Percentiles rank a stretch among this genome's conserved stretches.
Evolutionary conservation across 2,888 invertebrate genomes (phyloP).

Genomic region (Microchrysa polita): DNA sequence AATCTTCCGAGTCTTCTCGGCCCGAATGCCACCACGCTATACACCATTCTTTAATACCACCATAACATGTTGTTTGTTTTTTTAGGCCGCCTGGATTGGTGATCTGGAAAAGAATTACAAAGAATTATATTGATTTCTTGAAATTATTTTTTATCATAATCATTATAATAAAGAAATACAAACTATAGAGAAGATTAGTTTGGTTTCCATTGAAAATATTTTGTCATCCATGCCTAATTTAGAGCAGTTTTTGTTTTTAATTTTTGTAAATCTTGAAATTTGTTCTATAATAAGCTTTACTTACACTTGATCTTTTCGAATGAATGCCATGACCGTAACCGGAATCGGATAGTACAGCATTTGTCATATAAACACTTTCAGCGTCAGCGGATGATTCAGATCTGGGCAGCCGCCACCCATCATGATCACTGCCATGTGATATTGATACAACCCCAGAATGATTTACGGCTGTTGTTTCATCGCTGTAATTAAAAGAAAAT

Average conservation of each 20-base stretch:
- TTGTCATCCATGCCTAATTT: too few relatives aligned
- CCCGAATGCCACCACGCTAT: constrained; percentile 93
- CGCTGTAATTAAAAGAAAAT: constrained; percentile 69
- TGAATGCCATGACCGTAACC: constrained; percentile 61
- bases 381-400: constrained; percentile 83
- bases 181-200: too few relatives aligned
- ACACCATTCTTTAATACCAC: constrained; percentile 78
- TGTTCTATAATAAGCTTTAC: too few relatives aligned
- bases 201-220: too few relatives aligned
- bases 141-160: too few relatives aligned
- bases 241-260: too few relatives aligned
- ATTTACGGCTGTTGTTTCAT: constrained; percentile 76
- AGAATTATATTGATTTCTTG: too few relatives aligned
- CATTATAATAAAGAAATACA: too few relatives aligned
- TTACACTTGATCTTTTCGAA: constrained; percentile 64
- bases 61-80: constrained; percentile 61
- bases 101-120: constrained; percentile 59
- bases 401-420: constrained; percentile 76
- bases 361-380: constrained; percentile 74
- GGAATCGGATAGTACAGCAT: constrained; percentile 60
- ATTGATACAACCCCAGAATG: constrained; percentile 63
- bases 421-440: constrained; percentile 68
- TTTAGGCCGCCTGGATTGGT: constrained; percentile 62
- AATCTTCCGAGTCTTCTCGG: constrained; percentile 81
- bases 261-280: too few relatives aligned